These are phyloP conservation scores for Hirundichthys speculiger DNA, from an alignment of 2,113 vertebrate genomes.

Conservation along the genomic window DNA sequence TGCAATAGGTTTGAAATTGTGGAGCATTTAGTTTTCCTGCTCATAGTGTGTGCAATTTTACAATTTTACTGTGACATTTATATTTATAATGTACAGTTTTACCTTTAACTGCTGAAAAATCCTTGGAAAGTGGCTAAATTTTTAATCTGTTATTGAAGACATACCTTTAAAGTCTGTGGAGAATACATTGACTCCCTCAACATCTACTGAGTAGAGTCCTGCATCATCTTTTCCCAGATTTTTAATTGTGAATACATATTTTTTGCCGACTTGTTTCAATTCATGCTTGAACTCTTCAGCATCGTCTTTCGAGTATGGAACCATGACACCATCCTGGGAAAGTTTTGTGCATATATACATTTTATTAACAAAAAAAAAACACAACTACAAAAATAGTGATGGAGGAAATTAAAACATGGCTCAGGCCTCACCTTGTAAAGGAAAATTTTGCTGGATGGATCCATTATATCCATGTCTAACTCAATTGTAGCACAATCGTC, in stretches of 20 bases:
- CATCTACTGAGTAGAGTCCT: conserved; percentile 88
- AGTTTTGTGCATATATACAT: neutral
- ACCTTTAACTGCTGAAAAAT: neutral
- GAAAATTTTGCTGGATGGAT: conserved; percentile 82
- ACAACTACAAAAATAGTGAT: neutral
- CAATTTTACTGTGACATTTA: too few species aligned
- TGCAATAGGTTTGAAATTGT: too few species aligned
- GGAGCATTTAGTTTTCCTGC: too few species aligned
- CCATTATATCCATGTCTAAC: conserved; percentile 89
- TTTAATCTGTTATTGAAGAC: neutral
- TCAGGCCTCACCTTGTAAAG: conserved; percentile 87
- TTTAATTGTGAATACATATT: conserved; percentile 83
- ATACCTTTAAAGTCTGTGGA: conserved; percentile 86
- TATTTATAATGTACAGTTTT: too few species aligned
- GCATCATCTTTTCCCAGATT: conserved; percentile 84
- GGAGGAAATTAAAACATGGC: neutral
- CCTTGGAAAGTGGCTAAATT: too few species aligned
- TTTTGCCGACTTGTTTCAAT: conserved; percentile 84
- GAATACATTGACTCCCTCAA: conserved; percentile 87
- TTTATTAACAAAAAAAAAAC: neutral
- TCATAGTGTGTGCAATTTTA: too few species aligned
- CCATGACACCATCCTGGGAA: conserved; percentile 84
- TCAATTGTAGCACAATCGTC: conserved; percentile 82
- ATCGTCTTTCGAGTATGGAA: conserved; percentile 73
- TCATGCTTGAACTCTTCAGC: conserved; percentile 72